Conservation (phyloP, 2,797 vertebrate genomes). For the Sarcophilus harrisii region DNA sequence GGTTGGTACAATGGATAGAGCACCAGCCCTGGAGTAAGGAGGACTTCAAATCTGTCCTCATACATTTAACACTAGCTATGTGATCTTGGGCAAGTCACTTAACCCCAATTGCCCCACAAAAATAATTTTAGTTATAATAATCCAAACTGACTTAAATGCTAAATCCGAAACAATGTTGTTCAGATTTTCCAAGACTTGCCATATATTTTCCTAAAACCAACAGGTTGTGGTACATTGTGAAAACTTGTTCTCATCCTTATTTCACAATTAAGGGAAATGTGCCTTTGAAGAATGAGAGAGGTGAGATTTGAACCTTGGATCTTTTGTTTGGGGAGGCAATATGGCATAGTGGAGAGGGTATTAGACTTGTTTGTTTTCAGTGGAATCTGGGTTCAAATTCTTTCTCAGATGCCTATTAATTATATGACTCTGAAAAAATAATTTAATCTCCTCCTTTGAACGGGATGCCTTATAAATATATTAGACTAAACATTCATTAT, state of each 20-base stretch:
- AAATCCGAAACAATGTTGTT: not conserved
- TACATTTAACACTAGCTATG: no score
- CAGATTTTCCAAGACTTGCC: not conserved
- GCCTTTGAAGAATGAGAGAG: not conserved
- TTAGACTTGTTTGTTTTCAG: not conserved
- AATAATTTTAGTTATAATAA: not conserved
- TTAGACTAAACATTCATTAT: not conserved
- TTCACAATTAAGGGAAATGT: not conserved
- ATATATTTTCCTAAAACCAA: not conserved
- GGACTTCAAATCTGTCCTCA: no score
- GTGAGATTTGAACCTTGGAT: not conserved
- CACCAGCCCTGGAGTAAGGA: no score
- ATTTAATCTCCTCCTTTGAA: not conserved
- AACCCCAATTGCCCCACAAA: no score
- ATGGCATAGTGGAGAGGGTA: rapidly evolving
- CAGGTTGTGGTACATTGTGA: not conserved
- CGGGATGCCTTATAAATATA: not conserved
- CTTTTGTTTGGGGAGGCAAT: not conserved
- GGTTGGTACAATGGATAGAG: no score
- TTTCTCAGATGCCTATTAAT: not conserved
- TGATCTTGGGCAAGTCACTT: no score
- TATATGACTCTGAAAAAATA: not conserved
- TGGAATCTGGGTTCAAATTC: not conserved
- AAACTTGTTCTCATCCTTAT: not conserved
- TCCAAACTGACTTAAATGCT: not conserved